Base-by-base conservation (phyloP, 2,797 vertebrate genomes). In the Caiman crocodilus region DNA sequence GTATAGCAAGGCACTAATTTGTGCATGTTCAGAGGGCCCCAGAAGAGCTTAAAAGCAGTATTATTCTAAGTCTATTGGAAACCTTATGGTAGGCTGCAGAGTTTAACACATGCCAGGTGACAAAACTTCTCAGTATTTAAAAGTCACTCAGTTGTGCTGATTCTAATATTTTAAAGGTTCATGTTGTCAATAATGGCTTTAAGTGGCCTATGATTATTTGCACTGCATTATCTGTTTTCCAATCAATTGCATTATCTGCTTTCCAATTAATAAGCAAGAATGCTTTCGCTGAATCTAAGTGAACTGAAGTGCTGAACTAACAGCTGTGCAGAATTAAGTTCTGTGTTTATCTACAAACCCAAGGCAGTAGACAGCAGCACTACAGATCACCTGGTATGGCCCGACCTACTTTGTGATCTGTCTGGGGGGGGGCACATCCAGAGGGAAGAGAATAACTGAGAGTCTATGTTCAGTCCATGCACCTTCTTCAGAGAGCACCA, bases 1-100 rank as follows among this genome's bases (percentile, higher is more conserved):
- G 6, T 3, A 21, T 90, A 92, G 91, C 85, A 92, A 82, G 94
- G 90, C 91, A 81, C 16, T n/a, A 65, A 30, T 16, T 65, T 65
- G 16, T 85, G 4, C 21, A 18, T 21, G 26, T 61, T 92, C 90
- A 80, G 92, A 81, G 79, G 42, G 83, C 59, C 94, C 30, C 81
- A 64, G 73, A 79, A 87, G 8, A 16, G 7, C 58, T 87, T 91
- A 59, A 63, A 89, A 92, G 58, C 57, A 20, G 26, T 69, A 32
- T 60, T 18, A 82, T 56, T 67, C 59, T 69, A 61, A 67, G 59
- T 35, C 67, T 55, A 32, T 60, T 64, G 18, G 16, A 28, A 58
- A 76, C 67, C n/a, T 32, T 85, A 56, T 57, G 60, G 56, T 26
- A 28, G 42, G 42, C 76, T 82, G 35, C 18, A 21, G 21, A 67